Conservation (phyloP, 2,888 invertebrate species). For the Conchocele bisecta region DNA sequence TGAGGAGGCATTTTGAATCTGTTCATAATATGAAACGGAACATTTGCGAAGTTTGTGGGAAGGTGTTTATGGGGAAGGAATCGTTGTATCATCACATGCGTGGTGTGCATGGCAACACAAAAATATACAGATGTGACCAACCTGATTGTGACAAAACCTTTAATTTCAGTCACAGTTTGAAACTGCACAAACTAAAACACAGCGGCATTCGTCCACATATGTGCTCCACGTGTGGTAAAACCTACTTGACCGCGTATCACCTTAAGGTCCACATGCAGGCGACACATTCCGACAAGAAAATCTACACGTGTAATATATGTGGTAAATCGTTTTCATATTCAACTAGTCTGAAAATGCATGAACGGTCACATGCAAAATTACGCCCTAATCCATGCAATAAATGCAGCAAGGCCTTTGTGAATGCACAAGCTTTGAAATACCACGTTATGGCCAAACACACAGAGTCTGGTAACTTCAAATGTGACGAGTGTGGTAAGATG, state of each 20-base stretch:
- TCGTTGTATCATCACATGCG: conserved; percentile 76
- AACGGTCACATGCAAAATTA: conserved; percentile 72
- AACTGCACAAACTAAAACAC: conserved; percentile 76
- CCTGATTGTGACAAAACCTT: conserved; percentile 71
- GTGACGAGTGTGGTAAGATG: conserved; percentile 74
- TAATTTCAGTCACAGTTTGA: conserved; percentile 77
- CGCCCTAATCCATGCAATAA: conserved; percentile 68
- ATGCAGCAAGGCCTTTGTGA: conserved; percentile 76
- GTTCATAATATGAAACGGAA: conserved; percentile 49
- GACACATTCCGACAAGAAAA: conserved; percentile 67
- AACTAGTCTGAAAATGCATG: conserved; percentile 75
- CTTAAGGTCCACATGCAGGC: conserved; percentile 76
- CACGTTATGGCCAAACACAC: conserved; percentile 70
- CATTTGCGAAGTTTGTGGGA: conserved; percentile 75
- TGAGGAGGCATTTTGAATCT: conserved; percentile 52
- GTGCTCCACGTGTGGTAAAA: conserved; percentile 74
- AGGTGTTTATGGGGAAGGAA: conserved; percentile 71
- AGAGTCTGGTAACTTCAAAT: conserved; percentile 58
- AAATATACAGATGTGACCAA: conserved; percentile 74
- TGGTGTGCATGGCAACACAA: conserved; percentile 70
- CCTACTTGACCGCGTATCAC: conserved; percentile 77
- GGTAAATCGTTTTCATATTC: conserved; percentile 77
- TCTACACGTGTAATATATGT: conserved; percentile 70
- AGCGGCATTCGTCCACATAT: conserved; percentile 73
- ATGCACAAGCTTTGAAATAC: conserved; percentile 64